Base-by-base conservation (phyloP, 2,113 vertebrate species). In the Varanus komodoensis region DNA sequence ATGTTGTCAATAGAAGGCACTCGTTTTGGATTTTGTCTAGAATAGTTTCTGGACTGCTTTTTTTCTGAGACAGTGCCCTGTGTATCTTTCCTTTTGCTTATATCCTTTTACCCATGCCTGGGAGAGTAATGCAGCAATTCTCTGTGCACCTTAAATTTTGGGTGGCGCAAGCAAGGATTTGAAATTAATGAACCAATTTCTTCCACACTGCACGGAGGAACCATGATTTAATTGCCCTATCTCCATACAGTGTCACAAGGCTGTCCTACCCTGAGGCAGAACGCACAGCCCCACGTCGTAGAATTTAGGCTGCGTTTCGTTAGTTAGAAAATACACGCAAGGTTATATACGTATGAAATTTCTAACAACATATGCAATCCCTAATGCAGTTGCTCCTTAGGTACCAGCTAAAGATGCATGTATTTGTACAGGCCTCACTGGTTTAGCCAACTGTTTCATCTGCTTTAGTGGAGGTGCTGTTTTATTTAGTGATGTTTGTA, bases 21-120 rank as follows among this genome's bases (percentile, higher is more conserved):
- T 48, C n/a, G 23, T 71, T 82, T 74, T 74, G 74, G 52, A 64
- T 75, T 83, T 64, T 75, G 34, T 61, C 69, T 25, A 71, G 80
- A 83, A 74, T 61, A 75, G 79, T 82, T 73, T 89, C 75, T 75
- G 52, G 23, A 74, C 52, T 38, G 29, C 34, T 89, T 73, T 29
- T 73, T 29, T 82, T 57, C 25, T 2, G 21, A 67, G 19, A 83
- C 3, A 14, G 52, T 3, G 19, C 6, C 44, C 27, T 32, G 3
- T 32, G 67, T 32, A 34, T 74, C 29, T 78, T 77, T 25, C 38
- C n/a, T 38, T 77, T 77, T 87, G 38, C 61, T 78, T 79, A 68
- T 21, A 50, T 9, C 57, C 19, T 27, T 50, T 69, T 34, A 14
- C 44, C 48, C 61, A 68, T 67, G 19, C 25, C 61, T 52, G 27